Percentiles rank a stretch among this genome's conserved stretches.
phyloP scores from a whole-genome alignment of 2,797 vertebrate genomes.

The Microctenopoma steveboyesi region DNA sequence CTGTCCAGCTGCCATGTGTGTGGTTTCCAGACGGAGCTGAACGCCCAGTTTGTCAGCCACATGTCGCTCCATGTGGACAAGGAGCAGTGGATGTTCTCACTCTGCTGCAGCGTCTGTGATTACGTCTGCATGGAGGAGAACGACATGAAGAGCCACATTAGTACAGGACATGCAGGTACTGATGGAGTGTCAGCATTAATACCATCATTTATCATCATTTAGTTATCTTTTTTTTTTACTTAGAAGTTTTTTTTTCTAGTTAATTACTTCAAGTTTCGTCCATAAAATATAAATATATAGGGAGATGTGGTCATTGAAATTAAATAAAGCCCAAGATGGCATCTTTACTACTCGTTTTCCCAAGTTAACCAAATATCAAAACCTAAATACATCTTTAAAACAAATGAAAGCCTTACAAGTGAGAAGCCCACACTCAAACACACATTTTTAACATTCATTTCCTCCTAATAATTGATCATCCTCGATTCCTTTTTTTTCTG shows the following conservation, averaged over 20 bases:
- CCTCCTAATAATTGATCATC: neutral
- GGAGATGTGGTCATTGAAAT: neutral
- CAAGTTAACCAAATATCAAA: too few relatives aligned
- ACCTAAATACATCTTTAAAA: neutral
- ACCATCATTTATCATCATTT: neutral
- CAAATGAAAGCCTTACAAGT: neutral
- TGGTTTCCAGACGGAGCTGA: constrained; percentile 98
- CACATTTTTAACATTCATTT: too few relatives aligned
- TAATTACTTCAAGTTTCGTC: neutral
- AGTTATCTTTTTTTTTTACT: neutral
- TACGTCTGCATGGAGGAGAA: constrained; percentile 97
- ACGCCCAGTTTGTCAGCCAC: constrained; percentile 99
- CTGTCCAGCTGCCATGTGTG: constrained; percentile 95
- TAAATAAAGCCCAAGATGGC: neutral
- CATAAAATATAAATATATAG: neutral
- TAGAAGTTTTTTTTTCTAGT: neutral
- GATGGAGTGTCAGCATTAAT: neutral
- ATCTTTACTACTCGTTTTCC: neutral
- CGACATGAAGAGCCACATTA: constrained; percentile 95
- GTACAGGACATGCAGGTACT: constrained; percentile 92
- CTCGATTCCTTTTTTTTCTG: neutral
- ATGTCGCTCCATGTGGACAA: constrained; percentile 99
- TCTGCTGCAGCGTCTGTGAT: constrained; percentile 95
- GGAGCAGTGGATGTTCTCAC: constrained; percentile 99
- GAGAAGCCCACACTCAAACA: neutral